Percentiles rank a stretch among this genome's conserved stretches.
Conservation (phyloP, 2,888 invertebrate genomes). For the Branchipolynoe longqiensis region DNA sequence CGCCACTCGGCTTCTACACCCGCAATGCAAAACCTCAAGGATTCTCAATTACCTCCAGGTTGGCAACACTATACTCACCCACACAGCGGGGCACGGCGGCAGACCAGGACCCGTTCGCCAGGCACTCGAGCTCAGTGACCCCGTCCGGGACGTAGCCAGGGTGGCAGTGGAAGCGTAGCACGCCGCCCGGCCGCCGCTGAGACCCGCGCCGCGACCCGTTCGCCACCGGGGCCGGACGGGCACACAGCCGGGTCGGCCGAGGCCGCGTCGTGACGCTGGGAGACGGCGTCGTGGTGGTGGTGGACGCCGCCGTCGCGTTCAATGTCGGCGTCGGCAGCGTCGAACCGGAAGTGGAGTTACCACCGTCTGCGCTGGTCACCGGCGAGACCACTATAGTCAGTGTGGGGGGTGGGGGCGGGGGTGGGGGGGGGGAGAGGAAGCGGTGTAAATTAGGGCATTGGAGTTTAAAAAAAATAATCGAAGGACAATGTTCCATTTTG, state of each 20-base stretch:
- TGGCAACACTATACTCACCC: slow-evolving; percentile 35
- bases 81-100: slow-evolving; percentile 16
- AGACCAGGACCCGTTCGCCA: slow-evolving; percentile 38
- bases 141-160: slow-evolving; percentile 17
- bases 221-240: neutral
- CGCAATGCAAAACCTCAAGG: too few species aligned
- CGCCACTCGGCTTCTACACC: too few species aligned
- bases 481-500: too few species aligned
- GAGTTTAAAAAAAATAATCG: too few species aligned
- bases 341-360: neutral
- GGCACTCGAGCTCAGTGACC: neutral
- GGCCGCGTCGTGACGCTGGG: slow-evolving; percentile 13
- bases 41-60: too few species aligned
- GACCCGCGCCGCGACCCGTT: neutral
- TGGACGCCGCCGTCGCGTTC: neutral
- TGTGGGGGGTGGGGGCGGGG: too few species aligned
- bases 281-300: neutral
- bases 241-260: neutral
- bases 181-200: neutral
- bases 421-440: too few species aligned
- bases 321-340: neutral
- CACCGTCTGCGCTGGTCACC: neutral
- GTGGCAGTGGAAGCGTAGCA: slow-evolving; percentile 31
- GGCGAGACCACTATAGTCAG: too few species aligned
- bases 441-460: too few species aligned